Evolutionary conservation across 1,140 invertebrate species (phyloP).

Genomic region (Colletes gigas): DNA sequence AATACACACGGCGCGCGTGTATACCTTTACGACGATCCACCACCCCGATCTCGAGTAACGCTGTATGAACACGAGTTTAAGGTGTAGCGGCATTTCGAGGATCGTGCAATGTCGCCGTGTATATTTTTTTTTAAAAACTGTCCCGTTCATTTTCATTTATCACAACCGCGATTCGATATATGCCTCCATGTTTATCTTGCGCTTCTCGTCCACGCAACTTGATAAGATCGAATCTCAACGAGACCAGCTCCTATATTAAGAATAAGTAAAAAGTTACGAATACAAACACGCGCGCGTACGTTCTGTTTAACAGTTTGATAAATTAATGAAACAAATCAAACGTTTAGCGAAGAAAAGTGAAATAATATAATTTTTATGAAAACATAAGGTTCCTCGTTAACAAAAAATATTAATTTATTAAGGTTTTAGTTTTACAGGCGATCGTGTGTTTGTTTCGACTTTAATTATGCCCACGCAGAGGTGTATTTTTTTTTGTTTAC

Average conservation of each 20-base stretch:
- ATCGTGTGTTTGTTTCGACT: not conserved
- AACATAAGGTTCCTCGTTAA: not conserved
- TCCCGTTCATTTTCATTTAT: constrained; percentile 18
- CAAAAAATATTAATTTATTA: not conserved
- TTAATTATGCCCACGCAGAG: not conserved
- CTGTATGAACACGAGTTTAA: constrained; percentile 54
- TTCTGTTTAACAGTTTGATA: not conserved
- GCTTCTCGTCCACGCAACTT: not conserved
- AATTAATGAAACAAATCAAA: too few relatives aligned
- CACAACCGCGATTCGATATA: not conserved
- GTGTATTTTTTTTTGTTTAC: not conserved
- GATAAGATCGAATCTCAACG: constrained; percentile 19
- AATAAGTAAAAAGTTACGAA: not conserved
- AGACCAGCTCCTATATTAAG: not conserved
- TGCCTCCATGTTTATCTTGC: not conserved
- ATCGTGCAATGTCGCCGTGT: not conserved
- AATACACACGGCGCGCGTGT: constrained; percentile 54
- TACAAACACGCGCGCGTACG: not conserved
- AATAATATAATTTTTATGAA: too few relatives aligned
- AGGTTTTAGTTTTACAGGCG: not conserved
- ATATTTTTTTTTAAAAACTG: not conserved
- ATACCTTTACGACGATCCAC: constrained; percentile 46
- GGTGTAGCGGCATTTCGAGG: constrained; percentile 27
- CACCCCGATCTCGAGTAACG: constrained; percentile 43
- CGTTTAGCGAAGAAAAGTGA: too few relatives aligned